Evolutionary conservation across 92 coral and sea anemone species (phyloP), one percentile per base, ranked within the genome.

Genomic region (Anthopleura xanthogrammica): DNA sequence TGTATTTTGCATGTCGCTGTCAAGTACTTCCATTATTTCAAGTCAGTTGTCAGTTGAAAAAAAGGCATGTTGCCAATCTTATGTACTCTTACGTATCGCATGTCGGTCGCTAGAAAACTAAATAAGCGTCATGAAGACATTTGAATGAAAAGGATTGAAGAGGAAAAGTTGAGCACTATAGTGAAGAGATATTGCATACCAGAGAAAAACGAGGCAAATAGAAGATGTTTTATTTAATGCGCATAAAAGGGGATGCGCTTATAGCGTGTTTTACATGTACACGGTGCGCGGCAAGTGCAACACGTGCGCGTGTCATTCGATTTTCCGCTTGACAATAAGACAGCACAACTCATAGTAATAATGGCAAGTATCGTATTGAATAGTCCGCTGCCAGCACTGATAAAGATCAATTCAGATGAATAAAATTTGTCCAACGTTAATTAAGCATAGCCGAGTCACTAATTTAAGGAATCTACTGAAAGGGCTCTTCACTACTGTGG

Each of bases 371-470:
- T n/a, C 42, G 74, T 68, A 68, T 68, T 29, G 74, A 68, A 68
- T 68, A 29, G 42, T 68, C 72, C 41, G 72, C 72, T 65, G 72
- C 72, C 72, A 65, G 17, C 74, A 24, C 42, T 68, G 74, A 68
- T 68, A 68, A 64, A 68, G 74, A 68, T 68, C 74, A 68, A 68
- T 68, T 68, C 74, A 68, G 74, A 68, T 68, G 74, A 68, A 68
- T 68, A 68, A 68, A 68, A 68, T 68, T 68, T 23, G 29, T 36
- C 74, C 74, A 68, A 68, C 42, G 74, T 68, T 68, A 68, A 68
- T 68, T 68, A 68, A 68, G 74, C 74, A 68, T 68, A 68, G 74
- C 16, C 16, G 74, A 68, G 74, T 68, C 74, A 68, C 74, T 68
- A 68, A 68, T 68, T 68, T 36, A 68, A 68, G 36, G 40, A 6